Conservation (phyloP, 2,888 invertebrate species). For the Ethmia dodecea region DNA sequence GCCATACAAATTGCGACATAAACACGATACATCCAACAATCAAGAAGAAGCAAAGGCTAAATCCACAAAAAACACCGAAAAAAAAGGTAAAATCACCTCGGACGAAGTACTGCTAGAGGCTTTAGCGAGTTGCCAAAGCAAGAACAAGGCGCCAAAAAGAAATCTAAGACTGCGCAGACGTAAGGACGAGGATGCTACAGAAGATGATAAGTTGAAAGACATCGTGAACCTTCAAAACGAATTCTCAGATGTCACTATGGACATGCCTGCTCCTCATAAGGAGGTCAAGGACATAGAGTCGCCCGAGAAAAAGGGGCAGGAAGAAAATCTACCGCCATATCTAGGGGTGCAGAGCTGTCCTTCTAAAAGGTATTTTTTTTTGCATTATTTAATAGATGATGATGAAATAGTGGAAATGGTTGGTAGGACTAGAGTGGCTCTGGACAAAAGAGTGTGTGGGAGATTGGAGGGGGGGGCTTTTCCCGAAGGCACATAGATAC, state of each 20-base stretch:
- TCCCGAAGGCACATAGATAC: too few species aligned
- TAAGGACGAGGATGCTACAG: constrained; percentile 30
- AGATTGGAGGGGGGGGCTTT: too few species aligned
- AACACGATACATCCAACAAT: background rate
- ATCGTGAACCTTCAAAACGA: constrained; percentile 57
- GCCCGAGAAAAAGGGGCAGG: constrained; percentile 40
- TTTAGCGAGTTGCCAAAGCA: constrained; percentile 34
- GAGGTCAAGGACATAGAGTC: constrained; percentile 49
- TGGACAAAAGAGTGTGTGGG: too few species aligned
- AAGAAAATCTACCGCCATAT: constrained; percentile 48
- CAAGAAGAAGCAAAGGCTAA: constrained; percentile 38
- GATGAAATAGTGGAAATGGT: too few species aligned
- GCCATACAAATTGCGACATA: too few species aligned
- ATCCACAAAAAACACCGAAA: constrained; percentile 30
- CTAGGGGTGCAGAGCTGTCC: constrained; percentile 56
- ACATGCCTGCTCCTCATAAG: constrained; percentile 41
- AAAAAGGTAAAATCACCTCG: constrained; percentile 14
- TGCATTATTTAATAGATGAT: too few species aligned
- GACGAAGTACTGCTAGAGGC: constrained; percentile 31
- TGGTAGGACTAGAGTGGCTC: too few species aligned
- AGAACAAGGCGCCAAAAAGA: constrained; percentile 34
- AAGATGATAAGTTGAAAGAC: constrained; percentile 46
- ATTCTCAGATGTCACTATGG: constrained; percentile 58
- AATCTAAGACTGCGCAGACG: constrained; percentile 42
- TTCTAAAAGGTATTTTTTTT: constrained; percentile 63